These are phyloP conservation scores for Panthera leo DNA, from an alignment of 2,113 vertebrate species.

Conservation along the genomic window DNA sequence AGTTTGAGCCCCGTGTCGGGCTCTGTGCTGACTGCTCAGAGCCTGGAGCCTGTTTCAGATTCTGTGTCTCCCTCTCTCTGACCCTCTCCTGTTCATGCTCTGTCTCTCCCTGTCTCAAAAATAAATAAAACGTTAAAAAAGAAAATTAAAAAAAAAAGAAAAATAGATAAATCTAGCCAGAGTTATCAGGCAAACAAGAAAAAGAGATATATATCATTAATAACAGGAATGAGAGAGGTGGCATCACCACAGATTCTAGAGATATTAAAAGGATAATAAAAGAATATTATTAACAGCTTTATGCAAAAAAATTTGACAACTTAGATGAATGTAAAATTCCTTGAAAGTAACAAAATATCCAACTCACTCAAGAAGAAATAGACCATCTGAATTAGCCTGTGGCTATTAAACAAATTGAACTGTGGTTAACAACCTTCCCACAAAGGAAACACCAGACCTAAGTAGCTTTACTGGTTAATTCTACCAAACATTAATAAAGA, in stretches of 20 bases:
- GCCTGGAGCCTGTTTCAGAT: no score
- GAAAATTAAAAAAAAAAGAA: not conserved
- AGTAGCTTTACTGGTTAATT: not conserved
- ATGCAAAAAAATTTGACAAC: not conserved
- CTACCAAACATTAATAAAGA: not conserved
- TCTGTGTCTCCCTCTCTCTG: no score
- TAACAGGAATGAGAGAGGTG: not conserved
- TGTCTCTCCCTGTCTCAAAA: no score
- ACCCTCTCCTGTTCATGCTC: no score
- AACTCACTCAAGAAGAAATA: conserved; percentile 18
- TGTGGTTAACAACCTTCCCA: not conserved
- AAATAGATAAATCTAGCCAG: not conserved
- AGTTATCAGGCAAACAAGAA: not conserved
- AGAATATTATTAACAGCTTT: not conserved
- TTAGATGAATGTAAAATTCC: not conserved
- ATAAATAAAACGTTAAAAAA: no score
- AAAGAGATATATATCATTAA: not conserved
- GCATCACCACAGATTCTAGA: not conserved
- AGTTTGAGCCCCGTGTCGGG: no score
- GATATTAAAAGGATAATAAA: not conserved
- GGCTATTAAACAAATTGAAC: not conserved
- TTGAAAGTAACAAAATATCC: conserved; percentile 29
- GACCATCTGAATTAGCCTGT: not conserved
- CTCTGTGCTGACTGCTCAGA: no score
- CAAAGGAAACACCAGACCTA: not conserved